Evolutionary conservation across 2,113 vertebrate genomes (phyloP).

Genomic region (Muntiacus muntjak): DNA sequence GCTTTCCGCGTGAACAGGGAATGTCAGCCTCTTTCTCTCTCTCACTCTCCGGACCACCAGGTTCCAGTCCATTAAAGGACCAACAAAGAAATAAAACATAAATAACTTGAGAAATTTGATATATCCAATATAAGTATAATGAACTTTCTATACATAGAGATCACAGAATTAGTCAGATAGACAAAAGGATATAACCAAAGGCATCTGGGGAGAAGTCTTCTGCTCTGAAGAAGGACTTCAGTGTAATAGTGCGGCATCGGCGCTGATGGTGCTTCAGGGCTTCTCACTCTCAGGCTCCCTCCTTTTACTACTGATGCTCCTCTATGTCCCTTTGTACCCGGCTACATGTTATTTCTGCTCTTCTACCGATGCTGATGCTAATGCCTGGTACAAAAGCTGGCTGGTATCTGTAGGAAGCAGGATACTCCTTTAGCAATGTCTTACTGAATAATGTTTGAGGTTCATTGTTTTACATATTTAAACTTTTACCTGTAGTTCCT

Average conservation of each 20-base stretch:
- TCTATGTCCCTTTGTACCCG: neutral
- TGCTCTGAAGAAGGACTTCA: neutral
- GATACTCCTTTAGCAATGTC: neutral
- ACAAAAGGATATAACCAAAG: neutral
- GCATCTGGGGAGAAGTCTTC: neutral
- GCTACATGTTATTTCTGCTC: neutral
- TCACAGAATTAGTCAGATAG: neutral
- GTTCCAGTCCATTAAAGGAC: too few relatives aligned
- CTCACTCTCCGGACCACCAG: too few relatives aligned
- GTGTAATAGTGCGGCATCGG: neutral
- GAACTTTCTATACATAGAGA: neutral
- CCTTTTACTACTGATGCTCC: neutral
- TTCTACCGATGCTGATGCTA: neutral
- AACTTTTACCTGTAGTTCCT: neutral
- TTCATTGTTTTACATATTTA: neutral
- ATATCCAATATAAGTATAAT: neutral
- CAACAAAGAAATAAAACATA: neutral
- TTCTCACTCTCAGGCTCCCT: neutral
- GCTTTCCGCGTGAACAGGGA: too few relatives aligned
- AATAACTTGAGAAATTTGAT: neutral
- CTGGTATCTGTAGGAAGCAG: neutral
- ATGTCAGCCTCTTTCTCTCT: too few relatives aligned
- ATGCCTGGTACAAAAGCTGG: neutral
- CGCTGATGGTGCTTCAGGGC: rapidly evolving
- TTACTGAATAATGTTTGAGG: neutral